These are phyloP conservation scores for Enhydra lutris DNA, from an alignment of 2,113 vertebrate species.

Conservation along the genomic window DNA sequence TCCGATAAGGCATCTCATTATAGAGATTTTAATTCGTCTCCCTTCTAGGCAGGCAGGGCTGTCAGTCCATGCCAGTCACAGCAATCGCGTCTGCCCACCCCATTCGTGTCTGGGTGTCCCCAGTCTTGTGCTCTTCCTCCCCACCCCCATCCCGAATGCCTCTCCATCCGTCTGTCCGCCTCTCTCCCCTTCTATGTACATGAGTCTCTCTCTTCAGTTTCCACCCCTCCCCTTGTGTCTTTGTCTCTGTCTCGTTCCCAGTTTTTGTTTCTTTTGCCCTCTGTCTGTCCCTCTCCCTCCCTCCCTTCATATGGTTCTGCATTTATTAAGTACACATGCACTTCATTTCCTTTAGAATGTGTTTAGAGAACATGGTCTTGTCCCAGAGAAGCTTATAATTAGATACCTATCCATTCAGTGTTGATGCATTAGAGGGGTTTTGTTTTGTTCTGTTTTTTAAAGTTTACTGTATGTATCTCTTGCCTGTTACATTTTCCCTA, in stretches of 20 bases:
- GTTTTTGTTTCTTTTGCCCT: background rate
- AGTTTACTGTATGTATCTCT: background rate
- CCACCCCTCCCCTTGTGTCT: background rate
- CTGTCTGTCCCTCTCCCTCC: background rate
- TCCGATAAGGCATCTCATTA: background rate
- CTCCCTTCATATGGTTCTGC: background rate
- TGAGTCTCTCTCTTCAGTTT: background rate
- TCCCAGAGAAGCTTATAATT: background rate
- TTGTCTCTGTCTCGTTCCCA: background rate
- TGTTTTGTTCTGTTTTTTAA: background rate
- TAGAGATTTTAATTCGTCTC: background rate
- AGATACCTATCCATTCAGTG: background rate
- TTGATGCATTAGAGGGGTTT: background rate
- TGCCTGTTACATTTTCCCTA: background rate
- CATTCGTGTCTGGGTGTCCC: background rate
- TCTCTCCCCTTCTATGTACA: background rate
- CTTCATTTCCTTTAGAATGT: background rate
- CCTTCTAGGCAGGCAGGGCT: background rate
- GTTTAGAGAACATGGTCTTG: background rate
- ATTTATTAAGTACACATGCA: background rate
- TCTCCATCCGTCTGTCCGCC: background rate
- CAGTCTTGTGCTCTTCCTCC: background rate
- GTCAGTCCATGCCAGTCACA: background rate
- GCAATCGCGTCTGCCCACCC: background rate
- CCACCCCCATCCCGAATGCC: accelerated